phyloP scores from a whole-genome alignment of 2,888 invertebrate species.

The Antheraea yamamai region DNA sequence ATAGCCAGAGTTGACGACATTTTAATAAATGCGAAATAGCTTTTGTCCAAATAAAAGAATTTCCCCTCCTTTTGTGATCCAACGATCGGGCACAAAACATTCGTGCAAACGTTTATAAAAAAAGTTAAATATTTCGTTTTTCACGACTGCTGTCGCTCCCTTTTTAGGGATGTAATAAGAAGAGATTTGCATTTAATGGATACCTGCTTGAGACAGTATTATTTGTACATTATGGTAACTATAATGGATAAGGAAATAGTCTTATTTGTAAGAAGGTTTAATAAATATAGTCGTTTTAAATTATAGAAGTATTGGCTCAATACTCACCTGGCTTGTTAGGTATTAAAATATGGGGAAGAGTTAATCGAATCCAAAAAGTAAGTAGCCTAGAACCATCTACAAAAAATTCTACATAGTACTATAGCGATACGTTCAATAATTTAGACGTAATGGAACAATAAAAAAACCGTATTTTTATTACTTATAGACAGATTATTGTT shows the following conservation, averaged over 20 bases:
- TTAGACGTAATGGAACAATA: too few relatives aligned
- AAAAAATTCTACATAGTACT: too few relatives aligned
- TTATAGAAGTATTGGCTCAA: too few relatives aligned
- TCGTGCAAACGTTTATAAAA: conserved; percentile 68
- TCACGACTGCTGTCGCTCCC: conserved; percentile 42
- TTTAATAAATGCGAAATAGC: conserved; percentile 66
- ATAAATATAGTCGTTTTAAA: too few relatives aligned
- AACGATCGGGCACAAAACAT: conserved; percentile 61
- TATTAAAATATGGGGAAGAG: too few relatives aligned
- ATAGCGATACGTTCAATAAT: too few relatives aligned
- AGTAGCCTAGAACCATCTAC: too few relatives aligned
- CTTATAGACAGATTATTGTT: background rate
- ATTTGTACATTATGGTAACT: conserved; percentile 27
- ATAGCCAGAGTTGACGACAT: conserved; percentile 57
- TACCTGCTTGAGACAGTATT: conserved; percentile 23
- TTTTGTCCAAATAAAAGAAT: conserved; percentile 57
- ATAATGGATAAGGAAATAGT: conserved; percentile 25
- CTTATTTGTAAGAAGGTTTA: background rate
- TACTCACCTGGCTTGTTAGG: too few relatives aligned
- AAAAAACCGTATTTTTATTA: too few relatives aligned
- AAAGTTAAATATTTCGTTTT: conserved; percentile 59
- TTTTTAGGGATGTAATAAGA: conserved; percentile 43
- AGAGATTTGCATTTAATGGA: conserved; percentile 59
- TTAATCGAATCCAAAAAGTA: too few relatives aligned
- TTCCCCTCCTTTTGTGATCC: conserved; percentile 59